Evolutionary conservation across 2,888 invertebrate species (phyloP), one percentile per base, ranked within the genome.

Genomic region (Norana najaformis): DNA sequence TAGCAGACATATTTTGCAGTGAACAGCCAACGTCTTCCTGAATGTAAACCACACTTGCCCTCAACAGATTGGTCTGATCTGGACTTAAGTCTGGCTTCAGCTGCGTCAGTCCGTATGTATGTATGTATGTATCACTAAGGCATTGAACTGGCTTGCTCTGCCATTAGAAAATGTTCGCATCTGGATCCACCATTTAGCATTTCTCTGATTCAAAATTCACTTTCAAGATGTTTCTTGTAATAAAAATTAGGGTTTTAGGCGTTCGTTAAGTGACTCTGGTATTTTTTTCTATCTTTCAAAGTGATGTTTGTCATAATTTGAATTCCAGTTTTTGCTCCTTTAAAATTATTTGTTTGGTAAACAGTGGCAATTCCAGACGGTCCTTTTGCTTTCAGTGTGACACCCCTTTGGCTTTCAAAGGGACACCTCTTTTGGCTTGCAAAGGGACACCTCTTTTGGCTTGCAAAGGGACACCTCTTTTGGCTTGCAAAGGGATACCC

Each of bases 41-140:
- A 13, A 69, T 69, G 69, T 69, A 69, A 69, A n/a, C 69, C 69
- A 69, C 69, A 69, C 69, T 69, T 69, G 69, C 69, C 69, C 69
- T 69, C 69, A 69, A 69, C 69, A n/a, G 69, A n/a, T 69, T 30
- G n/a, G n/a, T n/a, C 1, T n/a, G 69, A n/a, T n/a, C 41, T n/a
- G n/a, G n/a, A n/a, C n/a, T n/a, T n/a, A 69, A 69, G 69, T n/a
- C 69, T 69, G 69, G 69, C 69, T 69, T 30, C 30, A 69, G n/a
- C 69, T 30, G 69, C 69, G n/a, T n/a, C 69, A 69, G 69, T 8
- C n/a, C 69, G 11, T n/a, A n/a, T 16, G 11, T n/a, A 69, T 69
- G 47, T 23, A n/a, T n/a, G n/a, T n/a, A n/a, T n/a, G n/a, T n/a
- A n/a, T n/a, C n/a, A n/a, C n/a, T n/a, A n/a, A n/a, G n/a, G 23